phyloP scores from a whole-genome alignment of 2,113 vertebrate genomes.

The Narcine bancroftii region DNA sequence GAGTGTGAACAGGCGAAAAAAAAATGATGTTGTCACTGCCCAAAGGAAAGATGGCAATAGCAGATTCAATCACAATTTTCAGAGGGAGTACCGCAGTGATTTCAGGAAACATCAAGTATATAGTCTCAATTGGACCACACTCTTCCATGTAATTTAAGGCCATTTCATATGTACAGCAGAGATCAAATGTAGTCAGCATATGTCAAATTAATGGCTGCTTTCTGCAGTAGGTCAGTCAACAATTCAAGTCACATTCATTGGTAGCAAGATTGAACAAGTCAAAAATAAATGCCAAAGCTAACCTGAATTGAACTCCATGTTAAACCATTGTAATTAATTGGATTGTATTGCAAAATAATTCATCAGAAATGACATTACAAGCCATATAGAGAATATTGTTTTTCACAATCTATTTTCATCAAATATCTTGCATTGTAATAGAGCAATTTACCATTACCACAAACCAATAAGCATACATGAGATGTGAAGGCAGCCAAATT shows the following conservation, averaged over 20 bases:
- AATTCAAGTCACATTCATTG: background rate
- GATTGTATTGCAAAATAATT: background rate
- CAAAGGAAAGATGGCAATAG: too few species aligned
- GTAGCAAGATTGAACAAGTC: background rate
- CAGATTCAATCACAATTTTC: background rate
- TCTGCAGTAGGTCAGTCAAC: background rate
- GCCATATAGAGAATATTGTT: background rate
- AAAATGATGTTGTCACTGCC: background rate
- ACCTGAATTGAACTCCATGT: background rate
- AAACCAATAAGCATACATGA: background rate
- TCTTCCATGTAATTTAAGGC: too few species aligned
- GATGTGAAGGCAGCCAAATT: background rate
- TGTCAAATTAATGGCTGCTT: background rate
- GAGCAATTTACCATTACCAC: background rate
- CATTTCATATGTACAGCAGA: too few species aligned
- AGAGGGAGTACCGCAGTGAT: background rate
- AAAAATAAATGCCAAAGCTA: background rate
- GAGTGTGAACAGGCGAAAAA: too few species aligned
- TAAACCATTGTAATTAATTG: background rate
- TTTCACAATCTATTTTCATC: background rate
- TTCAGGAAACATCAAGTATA: too few species aligned
- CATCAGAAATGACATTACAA: background rate
- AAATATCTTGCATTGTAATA: background rate
- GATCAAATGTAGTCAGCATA: background rate
- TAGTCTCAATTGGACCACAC: too few species aligned